Percentiles rank a stretch among this genome's conserved stretches.
These are phyloP conservation scores for Engraulis encrasicolus DNA, from an alignment of 2,113 vertebrate genomes.

Conservation along the genomic window DNA sequence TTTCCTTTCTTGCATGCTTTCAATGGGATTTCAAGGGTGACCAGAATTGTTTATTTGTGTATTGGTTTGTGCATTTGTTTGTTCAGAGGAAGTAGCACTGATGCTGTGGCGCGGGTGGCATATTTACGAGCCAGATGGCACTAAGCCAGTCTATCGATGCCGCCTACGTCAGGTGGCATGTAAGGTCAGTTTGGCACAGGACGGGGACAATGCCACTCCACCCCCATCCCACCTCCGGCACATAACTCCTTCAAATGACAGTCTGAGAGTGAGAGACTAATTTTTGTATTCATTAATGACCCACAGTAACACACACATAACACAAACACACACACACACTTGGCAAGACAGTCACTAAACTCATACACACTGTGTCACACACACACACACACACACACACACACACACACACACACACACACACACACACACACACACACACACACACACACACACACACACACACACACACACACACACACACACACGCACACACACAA, in stretches of 20 bases:
- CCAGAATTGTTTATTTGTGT: too few relatives aligned
- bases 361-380: background rate
- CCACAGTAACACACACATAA: too few relatives aligned
- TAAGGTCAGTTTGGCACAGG: background rate
- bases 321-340: too few relatives aligned
- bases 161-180: background rate
- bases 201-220: background rate
- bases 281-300: background rate
- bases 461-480: background rate
- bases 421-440: background rate
- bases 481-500: background rate
- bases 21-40: too few relatives aligned
- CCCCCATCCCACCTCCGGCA: background rate
- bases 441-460: background rate
- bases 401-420: background rate
- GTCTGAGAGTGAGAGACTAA: background rate
- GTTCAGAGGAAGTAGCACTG: background rate
- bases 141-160: background rate
- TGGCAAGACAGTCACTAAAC: too few relatives aligned
- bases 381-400: too few relatives aligned
- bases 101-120: background rate
- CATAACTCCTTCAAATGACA: background rate
- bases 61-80: background rate
- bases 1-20: too few relatives aligned
- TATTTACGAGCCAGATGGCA: background rate